Conservation (phyloP, 2,797 vertebrate genomes). For the Huso huso region DNA sequence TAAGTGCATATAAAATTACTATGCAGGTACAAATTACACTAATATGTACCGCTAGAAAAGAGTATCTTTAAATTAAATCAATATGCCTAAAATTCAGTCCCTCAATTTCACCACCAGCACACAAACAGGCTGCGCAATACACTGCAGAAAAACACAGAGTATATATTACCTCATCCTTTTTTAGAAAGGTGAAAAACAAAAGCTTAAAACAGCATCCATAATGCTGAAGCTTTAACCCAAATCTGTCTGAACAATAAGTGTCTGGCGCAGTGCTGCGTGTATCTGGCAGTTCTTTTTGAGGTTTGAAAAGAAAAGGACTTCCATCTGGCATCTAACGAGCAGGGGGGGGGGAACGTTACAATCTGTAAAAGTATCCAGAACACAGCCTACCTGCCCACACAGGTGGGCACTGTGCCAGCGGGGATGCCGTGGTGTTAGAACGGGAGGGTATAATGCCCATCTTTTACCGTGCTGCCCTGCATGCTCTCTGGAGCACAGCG, state of each 20-base stretch:
- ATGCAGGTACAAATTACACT: constrained; percentile 5
- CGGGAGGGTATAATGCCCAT: neutral
- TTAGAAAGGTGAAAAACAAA: too few species aligned
- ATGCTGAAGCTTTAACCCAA: too few species aligned
- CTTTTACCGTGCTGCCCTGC: neutral
- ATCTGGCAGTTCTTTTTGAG: too few species aligned
- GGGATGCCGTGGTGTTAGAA: neutral
- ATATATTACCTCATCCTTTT: too few species aligned
- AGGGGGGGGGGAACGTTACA: neutral
- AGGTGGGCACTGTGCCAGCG: neutral
- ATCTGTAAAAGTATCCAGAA: neutral
- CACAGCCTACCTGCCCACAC: neutral
- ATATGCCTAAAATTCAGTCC: too few species aligned
- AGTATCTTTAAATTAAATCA: too few species aligned
- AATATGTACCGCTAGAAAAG: neutral
- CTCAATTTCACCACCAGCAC: too few species aligned
- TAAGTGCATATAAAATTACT: constrained; percentile 40
- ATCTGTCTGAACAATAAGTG: too few species aligned
- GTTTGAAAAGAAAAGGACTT: neutral
- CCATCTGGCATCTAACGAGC: neutral
- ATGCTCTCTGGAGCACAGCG: neutral
- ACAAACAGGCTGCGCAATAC: too few species aligned
- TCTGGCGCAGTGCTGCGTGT: too few species aligned
- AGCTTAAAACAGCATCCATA: too few species aligned
- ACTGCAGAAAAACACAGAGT: too few species aligned